Evolutionary conservation across 2,888 invertebrate species (phyloP), one percentile per base, ranked within the genome.

Genomic region (Synanthedon tipuliformis): DNA sequence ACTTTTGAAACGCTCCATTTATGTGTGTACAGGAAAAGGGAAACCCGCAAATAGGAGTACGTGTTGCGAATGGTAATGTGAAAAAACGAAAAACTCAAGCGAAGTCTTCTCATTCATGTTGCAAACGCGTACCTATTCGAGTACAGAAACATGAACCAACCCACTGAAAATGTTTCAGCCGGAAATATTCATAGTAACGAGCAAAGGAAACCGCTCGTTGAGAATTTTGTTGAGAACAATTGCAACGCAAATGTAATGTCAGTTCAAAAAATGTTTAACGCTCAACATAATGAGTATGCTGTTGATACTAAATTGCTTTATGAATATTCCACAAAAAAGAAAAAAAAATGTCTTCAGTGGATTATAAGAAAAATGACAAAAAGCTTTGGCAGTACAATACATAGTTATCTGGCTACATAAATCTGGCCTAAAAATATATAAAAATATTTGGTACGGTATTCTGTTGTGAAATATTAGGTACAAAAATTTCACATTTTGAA

Each of bases 31-130:
- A 13, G 13, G 45, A 13, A 45, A 45, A 45, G 45, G n/a, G 45
- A 45, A 45, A 18, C 23, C 48, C 23, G 51, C 45, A 45, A 51
- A 51, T 51, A 51, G 11, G 27, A 51, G 45, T 51, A 51, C 51
- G 51, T 51, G 51, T 45, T 16, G n/a, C 8, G 51, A 51, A 45
- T 51, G 13, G 12, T 13, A 16, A 48, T 48, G 45, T 12, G 41
- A 16, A 52, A 52, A 16, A 16, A 27, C n/a, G 45, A 45, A n/a
- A 45, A 45, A 45, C 13, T n/a, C 13, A 13, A 15, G 15, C 45
- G 45, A 13, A 41, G 41, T 4, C 45, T 34, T 45, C 45, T 45
- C 45, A 45, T 45, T 45, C 45, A 45, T 45, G 41, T 41, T 41
- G n/a, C n/a, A 45, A 45, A n/a, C 15, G 15, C 45, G 45, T 45